Evolutionary conservation across 2,113 vertebrate species (phyloP).

Genomic region (Amblyornis subalaris): DNA sequence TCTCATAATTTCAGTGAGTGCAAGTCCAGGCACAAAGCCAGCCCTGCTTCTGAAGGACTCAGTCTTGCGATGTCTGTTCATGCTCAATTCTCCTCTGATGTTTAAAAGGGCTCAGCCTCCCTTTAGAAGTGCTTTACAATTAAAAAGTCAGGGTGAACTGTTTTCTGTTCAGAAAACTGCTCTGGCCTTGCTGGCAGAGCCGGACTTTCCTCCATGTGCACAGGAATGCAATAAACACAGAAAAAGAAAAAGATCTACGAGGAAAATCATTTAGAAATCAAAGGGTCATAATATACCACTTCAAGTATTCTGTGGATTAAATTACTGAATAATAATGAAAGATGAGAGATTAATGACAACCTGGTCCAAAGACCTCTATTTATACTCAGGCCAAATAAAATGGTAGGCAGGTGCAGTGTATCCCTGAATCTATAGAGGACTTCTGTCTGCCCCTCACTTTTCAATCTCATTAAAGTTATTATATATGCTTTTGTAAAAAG

Average conservation of each 20-base stretch:
- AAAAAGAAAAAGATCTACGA: neutral
- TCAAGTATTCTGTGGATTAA: slow-evolving; percentile 43
- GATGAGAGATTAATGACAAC: slow-evolving; percentile 50
- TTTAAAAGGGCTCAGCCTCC: neutral
- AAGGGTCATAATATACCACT: slow-evolving; percentile 28
- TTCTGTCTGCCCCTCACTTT: neutral
- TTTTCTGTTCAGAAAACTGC: neutral
- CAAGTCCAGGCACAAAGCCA: neutral
- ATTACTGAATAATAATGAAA: slow-evolving; percentile 30
- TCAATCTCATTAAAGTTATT: slow-evolving; percentile 9
- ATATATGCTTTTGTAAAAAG: slow-evolving; percentile 1
- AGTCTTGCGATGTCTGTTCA: neutral
- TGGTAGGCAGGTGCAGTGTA: slow-evolving; percentile 5
- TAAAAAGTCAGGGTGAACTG: neutral
- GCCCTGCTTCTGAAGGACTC: neutral
- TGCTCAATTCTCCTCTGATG: neutral
- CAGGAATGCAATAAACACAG: neutral
- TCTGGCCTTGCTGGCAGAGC: neutral
- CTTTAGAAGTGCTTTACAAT: neutral
- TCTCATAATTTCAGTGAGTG: neutral
- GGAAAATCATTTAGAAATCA: slow-evolving; percentile 38
- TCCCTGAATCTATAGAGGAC: neutral
- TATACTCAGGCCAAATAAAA: slow-evolving; percentile 32
- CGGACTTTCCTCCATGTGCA: neutral
- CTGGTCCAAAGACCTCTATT: slow-evolving; percentile 34